phyloP scores from a whole-genome alignment of 2,113 vertebrate genomes.

The Leptosomus discolor region DNA sequence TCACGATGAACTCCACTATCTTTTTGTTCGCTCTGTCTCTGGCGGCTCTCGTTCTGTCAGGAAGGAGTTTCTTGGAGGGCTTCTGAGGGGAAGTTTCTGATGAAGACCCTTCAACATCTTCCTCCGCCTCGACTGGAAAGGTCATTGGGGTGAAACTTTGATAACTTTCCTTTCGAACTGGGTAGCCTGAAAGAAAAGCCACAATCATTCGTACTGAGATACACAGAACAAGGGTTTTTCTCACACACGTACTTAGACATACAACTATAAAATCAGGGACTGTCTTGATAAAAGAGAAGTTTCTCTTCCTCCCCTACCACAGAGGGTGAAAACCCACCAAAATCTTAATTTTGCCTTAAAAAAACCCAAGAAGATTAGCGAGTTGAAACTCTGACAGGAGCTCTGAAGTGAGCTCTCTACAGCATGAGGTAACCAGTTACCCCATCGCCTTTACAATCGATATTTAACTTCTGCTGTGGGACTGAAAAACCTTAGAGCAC shows the following conservation, averaged over 20 bases:
- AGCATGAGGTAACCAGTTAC: rapidly evolving
- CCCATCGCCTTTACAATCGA: not conserved
- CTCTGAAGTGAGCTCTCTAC: not conserved
- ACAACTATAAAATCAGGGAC: not conserved
- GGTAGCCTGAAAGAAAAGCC: slow-evolving; percentile 76
- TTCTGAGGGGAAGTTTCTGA: slow-evolving; percentile 28
- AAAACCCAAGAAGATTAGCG: not conserved
- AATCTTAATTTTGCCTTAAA: not conserved
- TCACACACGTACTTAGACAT: rapidly evolving
- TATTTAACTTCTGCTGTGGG: not conserved
- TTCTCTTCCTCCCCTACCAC: not conserved
- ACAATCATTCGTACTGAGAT: rapidly evolving
- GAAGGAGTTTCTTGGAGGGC: slow-evolving; percentile 81
- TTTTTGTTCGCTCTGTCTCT: slow-evolving; percentile 87
- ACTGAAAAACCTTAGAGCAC: not conserved
- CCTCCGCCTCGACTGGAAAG: slow-evolving; percentile 61
- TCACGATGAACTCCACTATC: slow-evolving; percentile 89
- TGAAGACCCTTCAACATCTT: not conserved
- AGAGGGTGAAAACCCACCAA: not conserved
- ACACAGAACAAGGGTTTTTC: not conserved
- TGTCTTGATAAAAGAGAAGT: not conserved
- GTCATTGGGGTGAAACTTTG: slow-evolving; percentile 61
- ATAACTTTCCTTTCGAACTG: slow-evolving; percentile 78
- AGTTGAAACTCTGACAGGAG: not conserved
- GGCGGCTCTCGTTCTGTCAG: slow-evolving; percentile 85